Base-by-base conservation (phyloP, 2,113 vertebrate genomes). In the Rhinopithecus roxellana region DNA sequence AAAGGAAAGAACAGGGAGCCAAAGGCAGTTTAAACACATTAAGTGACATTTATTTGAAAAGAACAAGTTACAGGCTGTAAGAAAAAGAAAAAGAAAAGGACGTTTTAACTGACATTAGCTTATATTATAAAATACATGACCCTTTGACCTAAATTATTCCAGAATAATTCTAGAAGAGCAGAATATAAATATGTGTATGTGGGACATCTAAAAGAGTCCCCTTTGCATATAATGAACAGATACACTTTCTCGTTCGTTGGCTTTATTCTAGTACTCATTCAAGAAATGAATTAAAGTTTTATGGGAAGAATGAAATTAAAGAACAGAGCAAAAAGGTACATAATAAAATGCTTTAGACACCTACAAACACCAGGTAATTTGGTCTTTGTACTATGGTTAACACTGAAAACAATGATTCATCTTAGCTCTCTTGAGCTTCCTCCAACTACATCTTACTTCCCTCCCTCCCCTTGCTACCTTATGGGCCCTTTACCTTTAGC, bases 31-130 rank as follows among this genome's bases (percentile, higher is more conserved):
- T 82, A 91, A 69, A 94, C 79, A 78, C 12, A 89, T 30, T 48
- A 93, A 96, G 81, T 97, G 94, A 89, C 82, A 97, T 87, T 97
- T 94, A 97, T 92, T 95, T 8, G 6, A 64, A 96, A 92, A 94
- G 55, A 96, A 94, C 61, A 89, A 89, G 78, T 97, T 81, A 43
- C 78, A 93, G 78, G n/a, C 57, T 85, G 12, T 32, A 89, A 79
- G 50, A 5, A 16, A 79, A 59, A 81, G 27, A 3, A 45, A 17
- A 3, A 61, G 32, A 52, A 88, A 90, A 77, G 67, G 32, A 82
- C 52, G 25, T 85, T 95, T 86, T 67, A 95, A 90, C 25, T 95
- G 50, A 95, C 91, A 96, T 96, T 52, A 94, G 93, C 55, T 96
- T 90, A 85, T 93, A 84, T 95, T 69, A 89, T 55, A 86, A 91